Evolutionary conservation across 2,888 invertebrate genomes (phyloP).

Genomic region (Mamestra brassicae): DNA sequence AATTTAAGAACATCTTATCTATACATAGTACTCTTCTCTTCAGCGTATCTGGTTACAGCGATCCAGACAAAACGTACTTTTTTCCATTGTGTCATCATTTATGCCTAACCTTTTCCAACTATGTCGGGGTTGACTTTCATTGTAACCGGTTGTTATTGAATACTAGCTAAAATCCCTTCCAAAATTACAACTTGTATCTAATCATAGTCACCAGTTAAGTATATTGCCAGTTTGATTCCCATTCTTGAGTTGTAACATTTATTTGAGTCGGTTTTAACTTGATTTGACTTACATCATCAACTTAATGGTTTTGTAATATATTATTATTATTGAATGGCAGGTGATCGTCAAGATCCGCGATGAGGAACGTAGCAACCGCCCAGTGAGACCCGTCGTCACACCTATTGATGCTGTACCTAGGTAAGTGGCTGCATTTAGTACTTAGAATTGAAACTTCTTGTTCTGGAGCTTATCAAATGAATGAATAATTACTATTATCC

Average conservation of each 20-base stretch:
- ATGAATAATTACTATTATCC: background rate
- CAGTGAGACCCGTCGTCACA: constrained; percentile 72
- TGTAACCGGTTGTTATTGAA: background rate
- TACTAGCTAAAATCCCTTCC: background rate
- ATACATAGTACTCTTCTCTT: background rate
- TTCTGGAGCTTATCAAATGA: background rate
- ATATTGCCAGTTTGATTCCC: too few relatives aligned
- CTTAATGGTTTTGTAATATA: background rate
- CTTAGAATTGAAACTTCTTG: background rate
- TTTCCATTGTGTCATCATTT: too few relatives aligned
- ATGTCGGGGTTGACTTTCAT: background rate
- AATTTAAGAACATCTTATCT: too few relatives aligned
- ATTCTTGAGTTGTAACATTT: too few relatives aligned
- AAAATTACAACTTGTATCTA: background rate
- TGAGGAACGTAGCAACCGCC: constrained; percentile 80
- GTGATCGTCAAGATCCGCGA: constrained; percentile 90
- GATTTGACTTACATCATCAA: too few relatives aligned
- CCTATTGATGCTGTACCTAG: constrained; percentile 84
- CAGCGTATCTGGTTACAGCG: background rate
- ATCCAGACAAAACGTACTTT: background rate
- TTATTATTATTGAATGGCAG: constrained; percentile 64
- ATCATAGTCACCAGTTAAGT: too few relatives aligned
- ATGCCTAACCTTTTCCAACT: too few relatives aligned
- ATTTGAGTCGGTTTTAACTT: too few relatives aligned
- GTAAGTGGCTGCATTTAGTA: constrained; percentile 66